These are phyloP conservation scores for Tyto alba DNA, from an alignment of 2,113 vertebrate species.

Conservation along the genomic window DNA sequence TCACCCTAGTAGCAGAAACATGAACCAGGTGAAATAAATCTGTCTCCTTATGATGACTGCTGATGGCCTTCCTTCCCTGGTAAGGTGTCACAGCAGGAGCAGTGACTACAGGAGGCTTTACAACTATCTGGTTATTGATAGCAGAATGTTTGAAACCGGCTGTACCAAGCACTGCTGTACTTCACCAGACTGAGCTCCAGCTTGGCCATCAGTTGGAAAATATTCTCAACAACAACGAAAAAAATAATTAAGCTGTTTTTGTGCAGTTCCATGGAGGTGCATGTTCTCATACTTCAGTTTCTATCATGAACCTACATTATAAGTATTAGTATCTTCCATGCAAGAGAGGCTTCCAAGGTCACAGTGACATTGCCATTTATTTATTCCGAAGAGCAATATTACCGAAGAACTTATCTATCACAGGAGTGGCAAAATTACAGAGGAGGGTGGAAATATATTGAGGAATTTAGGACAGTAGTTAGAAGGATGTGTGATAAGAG, in stretches of 20 bases:
- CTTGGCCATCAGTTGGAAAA: neutral
- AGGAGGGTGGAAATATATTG: neutral
- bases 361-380: neutral
- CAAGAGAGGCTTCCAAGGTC: neutral
- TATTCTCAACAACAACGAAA: too few relatives aligned
- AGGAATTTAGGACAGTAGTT: neutral
- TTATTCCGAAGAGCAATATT: neutral
- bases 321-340: neutral
- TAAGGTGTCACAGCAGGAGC: neutral
- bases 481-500: neutral
- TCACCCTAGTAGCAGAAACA: neutral
- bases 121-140: neutral
- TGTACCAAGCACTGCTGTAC: neutral
- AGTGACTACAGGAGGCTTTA: neutral
- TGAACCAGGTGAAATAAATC: constrained; percentile 13
- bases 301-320: neutral
- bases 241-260: neutral
- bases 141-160: neutral
- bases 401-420: neutral
- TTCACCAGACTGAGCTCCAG: neutral
- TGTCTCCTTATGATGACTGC: neutral
- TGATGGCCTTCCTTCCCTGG: neutral
- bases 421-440: neutral
- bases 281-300: neutral
- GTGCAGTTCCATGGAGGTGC: neutral